Conservation (phyloP, 2,797 vertebrate genomes). For the Hyperoplus lanceolatus region DNA sequence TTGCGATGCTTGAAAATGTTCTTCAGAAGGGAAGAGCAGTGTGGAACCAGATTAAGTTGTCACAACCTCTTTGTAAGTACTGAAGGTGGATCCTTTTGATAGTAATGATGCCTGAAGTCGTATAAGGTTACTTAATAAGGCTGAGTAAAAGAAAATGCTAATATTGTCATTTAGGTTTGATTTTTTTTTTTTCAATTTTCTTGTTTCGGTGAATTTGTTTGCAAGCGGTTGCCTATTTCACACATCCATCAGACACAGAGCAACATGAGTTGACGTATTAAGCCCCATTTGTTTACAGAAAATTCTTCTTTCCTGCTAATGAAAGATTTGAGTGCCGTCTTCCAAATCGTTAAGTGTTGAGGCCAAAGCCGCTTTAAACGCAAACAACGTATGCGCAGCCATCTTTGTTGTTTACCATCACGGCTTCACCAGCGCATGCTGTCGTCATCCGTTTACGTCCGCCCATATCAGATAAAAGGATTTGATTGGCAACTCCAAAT, state of each 20-base stretch:
- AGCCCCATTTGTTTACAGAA: background rate
- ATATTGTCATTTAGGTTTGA: slow-evolving; percentile 14
- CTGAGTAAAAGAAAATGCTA: background rate
- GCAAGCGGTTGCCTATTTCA: background rate
- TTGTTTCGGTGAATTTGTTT: background rate
- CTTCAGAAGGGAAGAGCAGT: slow-evolving; percentile 54
- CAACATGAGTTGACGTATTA: background rate
- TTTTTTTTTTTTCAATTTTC: background rate
- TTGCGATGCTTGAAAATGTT: slow-evolving; percentile 60
- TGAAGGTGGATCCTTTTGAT: slow-evolving; percentile 38
- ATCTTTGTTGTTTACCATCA: too few species aligned
- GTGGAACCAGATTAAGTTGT: slow-evolving; percentile 63
- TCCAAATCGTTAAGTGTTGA: too few species aligned
- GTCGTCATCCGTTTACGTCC: too few species aligned
- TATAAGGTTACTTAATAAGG: too few species aligned
- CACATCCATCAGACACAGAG: background rate
- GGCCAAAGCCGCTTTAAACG: too few species aligned
- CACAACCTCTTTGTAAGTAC: slow-evolving; percentile 73
- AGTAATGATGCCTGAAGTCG: slow-evolving; percentile 7
- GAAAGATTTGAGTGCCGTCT: too few species aligned
- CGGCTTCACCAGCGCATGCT: too few species aligned
- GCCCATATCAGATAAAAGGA: too few species aligned
- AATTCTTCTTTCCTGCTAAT: background rate
- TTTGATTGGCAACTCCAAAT: too few species aligned
- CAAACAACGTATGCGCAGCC: too few species aligned